Base-by-base conservation (phyloP, 2,797 vertebrate genomes). In the Onychomys arenicola region DNA sequence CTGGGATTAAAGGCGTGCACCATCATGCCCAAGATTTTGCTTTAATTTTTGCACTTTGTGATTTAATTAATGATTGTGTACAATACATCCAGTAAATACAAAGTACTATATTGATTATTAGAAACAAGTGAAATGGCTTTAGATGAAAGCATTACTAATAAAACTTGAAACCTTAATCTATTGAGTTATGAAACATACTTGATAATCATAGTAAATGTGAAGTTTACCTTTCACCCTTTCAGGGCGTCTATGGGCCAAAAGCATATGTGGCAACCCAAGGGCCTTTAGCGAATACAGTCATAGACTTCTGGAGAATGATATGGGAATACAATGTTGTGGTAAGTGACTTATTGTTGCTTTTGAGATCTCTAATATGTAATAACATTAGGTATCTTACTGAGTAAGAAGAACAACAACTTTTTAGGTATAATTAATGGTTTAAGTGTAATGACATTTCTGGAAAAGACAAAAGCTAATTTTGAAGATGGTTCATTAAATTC, bases 221-320 rank as follows among this genome's bases (percentile, higher is more conserved):
- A 91, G 86, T 93, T 97, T 95, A 63, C 46, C 86, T 97, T 94
- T 96, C 52, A 92, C 25, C 16, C 83, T 97, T 97, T 92, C 97
- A 99, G 99, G 99, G 99, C 95, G 99, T 99, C 23, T 99, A 99
- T 86, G 99, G 99, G 96, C 99, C 99, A 82, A 99, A 99, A 98
- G 99, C 99, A 16, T 99, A 99, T 67, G 99, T 99, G 88, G 99
- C 99, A 95, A 99, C 99, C 76, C 99, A 99, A 98, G 99, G 99
- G 90, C 99, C 99, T 0, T 98, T 99, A 97, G 99, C 98, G 81
- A 99, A 99, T 97, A 99, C 99, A 25, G 99, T 99, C 96, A 98
- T 99, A 49, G 99, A 99, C 98, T 99, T 99, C 99, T 99, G 99
- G 99, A 99, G 99, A 98, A 99, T 99, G 99, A 99, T 99, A 98